Percentiles rank a stretch among this genome's conserved stretches.
Conservation (phyloP, 2,113 vertebrate species). For the Notechis scutatus region DNA sequence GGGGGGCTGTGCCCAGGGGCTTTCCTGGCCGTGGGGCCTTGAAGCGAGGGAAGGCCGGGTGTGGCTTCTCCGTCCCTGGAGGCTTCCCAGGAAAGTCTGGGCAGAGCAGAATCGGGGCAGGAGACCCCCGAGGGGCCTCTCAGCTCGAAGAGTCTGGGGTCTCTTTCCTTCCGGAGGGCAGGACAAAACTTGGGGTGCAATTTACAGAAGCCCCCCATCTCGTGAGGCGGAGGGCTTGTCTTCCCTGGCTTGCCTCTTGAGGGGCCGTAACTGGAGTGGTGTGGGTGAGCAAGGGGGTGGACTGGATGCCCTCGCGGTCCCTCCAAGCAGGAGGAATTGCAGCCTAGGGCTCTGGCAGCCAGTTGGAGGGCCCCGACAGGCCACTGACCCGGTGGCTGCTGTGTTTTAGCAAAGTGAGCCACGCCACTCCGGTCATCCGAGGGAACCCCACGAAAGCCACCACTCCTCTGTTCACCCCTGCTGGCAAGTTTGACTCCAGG, state of each 20-base stretch:
- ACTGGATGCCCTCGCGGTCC: background rate
- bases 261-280: background rate
- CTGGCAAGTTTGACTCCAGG: background rate
- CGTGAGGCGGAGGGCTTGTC: background rate
- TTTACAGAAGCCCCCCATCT: background rate
- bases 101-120: background rate
- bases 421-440: background rate
- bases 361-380: too few species aligned
- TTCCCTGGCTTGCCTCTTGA: background rate
- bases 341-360: background rate
- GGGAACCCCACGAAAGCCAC: background rate
- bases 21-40: background rate
- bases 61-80: background rate
- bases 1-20: background rate
- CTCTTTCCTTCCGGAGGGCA: background rate
- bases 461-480: background rate
- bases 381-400: background rate
- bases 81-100: background rate
- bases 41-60: background rate
- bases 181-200: background rate
- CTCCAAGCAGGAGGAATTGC: background rate
- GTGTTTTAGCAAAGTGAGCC: background rate
- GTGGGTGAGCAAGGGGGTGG: background rate
- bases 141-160: fast-evolving
- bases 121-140: background rate